Evolutionary conservation across 2,888 invertebrate genomes (phyloP), one percentile per base, ranked within the genome.

Genomic region (Xanthia icteritia): DNA sequence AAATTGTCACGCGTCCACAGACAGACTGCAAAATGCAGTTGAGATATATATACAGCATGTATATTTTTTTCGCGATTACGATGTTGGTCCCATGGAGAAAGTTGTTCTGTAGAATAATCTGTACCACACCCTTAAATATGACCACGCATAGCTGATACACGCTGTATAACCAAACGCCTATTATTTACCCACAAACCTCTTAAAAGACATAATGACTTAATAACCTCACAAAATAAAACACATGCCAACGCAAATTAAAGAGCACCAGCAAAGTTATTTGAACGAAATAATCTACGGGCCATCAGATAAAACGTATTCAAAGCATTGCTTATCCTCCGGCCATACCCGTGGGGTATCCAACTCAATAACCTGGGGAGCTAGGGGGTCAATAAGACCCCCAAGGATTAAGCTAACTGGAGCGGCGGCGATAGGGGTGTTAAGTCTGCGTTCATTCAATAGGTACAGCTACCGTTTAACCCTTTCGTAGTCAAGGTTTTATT

Each of bases 381-480:
- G 85, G 81, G 66, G 66, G 36, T 69, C 73, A 71, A 88, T 79
- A 72, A 78, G 72, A 68, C 77, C 70, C 66, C 65, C 54, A 69
- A 72, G 72, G 86, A 79, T 87, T 76, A 78, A 74, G 64, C 73
- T 84, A 73, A 73, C 87, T 86, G 78, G 73, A 69, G 68, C 56
- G 76, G 54, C 65, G 31, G 77, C 60, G 85, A 85, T 85, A 81
- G 81, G 65, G 73, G 85, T 81, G 85, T 85, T 85, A 87, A 81
- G 67, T 84, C 69, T 72, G 23, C 73, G 71, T 76, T 66, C 81
- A 84, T 84, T 74, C 69, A 86, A 84, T 84, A n/a, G n/a, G n/a
- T n/a, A 87, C 71, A 72, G 74, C 15, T 9, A 56, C 48, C 61
- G 56, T 69, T 84, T 75, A 84, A 80, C 84, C 87, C 84, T 76